Evolutionary conservation across 2,888 invertebrate genomes (phyloP), one percentile per base, ranked within the genome.

Genomic region (Bembecia ichneumoniformis): DNA sequence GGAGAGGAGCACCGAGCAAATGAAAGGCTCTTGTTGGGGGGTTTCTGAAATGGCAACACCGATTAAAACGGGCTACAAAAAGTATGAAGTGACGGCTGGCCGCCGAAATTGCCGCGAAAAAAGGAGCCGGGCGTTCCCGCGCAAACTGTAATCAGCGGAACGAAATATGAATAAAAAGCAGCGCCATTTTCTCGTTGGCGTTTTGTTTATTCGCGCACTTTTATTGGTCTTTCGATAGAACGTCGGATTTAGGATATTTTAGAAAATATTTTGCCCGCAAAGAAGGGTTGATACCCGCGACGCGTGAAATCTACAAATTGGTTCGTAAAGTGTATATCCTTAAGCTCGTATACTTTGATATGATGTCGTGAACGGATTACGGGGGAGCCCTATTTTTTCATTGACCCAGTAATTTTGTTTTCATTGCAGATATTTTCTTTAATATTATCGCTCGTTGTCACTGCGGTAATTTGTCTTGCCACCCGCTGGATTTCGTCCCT

Each of bases 21-120:
- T 68, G 66, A 68, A 74, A 69, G 63, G 64, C 62, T 58, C 64
- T 58, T 66, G 59, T 62, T 63, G 61, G 57, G 55, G 52, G 52
- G 58, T 61, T 62, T 68, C 63, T 65, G 66, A 78, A 81, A 81
- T 75, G 76, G 77, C 81, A 79, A 75, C 79, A 78, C 71, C 79
- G 77, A 81, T 83, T 82, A 79, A 83, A 79, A 77, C 75, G 73
- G 77, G 66, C 77, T 70, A 58, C 76, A 81, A 82, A 82, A 83
- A 78, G 68, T 73, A 65, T 68, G 28, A 28, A 68, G 58, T 63
- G 61, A 51, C 47, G 48, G 7, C 28, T 28, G 28, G 28, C 66
- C 64, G 66, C 59, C 70, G 63, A 77, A 79, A 82, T 78, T 81
- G 81, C 75, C 70, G 62, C 63, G 68, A 74, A 80, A 83, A 80